Evolutionary conservation across 1,140 invertebrate species (phyloP).

Genomic region (Galendromus occidentalis): DNA sequence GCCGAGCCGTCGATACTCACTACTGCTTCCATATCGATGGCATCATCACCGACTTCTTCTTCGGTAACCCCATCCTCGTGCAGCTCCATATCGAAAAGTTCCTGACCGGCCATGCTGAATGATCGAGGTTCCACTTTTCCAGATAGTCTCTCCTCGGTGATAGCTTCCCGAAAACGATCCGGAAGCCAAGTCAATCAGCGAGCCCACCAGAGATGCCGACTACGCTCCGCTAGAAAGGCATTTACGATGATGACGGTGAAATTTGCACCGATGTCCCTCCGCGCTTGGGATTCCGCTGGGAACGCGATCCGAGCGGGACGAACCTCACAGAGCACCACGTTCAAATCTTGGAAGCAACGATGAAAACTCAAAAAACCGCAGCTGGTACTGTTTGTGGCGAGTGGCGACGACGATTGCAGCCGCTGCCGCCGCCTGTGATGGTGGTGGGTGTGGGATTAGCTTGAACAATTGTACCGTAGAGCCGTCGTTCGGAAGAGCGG

Average conservation of each 20-base stretch:
- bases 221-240: too few relatives aligned
- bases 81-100: conserved; percentile 2
- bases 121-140: background rate
- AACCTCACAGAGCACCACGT: too few relatives aligned
- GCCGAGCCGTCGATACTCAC: background rate
- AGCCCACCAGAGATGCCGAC: background rate
- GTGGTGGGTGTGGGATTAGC: background rate
- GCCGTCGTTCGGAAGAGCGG: too few relatives aligned
- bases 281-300: too few relatives aligned
- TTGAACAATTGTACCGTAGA: too few relatives aligned
- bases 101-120: background rate
- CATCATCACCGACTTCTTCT: conserved; percentile 1
- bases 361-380: background rate
- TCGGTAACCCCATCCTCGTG: background rate
- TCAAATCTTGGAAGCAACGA: too few relatives aligned
- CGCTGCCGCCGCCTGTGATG: background rate
- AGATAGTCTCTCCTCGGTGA: background rate
- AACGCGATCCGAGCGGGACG: too few relatives aligned
- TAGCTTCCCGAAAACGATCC: background rate
- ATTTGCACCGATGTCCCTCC: too few relatives aligned
- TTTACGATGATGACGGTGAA: too few relatives aligned
- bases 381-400: background rate
- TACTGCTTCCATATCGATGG: conserved; percentile 6
- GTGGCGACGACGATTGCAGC: background rate
- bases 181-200: background rate